Conservation (phyloP, 2,888 invertebrate species). For the Catocala fraxini region DNA sequence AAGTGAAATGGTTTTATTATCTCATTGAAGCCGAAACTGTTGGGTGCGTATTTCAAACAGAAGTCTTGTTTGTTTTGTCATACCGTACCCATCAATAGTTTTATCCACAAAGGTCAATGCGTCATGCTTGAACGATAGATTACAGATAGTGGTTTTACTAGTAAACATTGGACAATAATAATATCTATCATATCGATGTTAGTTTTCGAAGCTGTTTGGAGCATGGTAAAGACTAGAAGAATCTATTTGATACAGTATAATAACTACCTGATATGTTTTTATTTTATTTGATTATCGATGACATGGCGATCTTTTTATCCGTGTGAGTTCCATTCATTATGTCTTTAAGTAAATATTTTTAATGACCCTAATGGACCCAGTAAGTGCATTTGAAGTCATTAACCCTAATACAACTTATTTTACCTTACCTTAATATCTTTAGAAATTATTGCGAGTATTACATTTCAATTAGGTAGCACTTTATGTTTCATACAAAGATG, state of each 20-base stretch:
- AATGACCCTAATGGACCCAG: not conserved
- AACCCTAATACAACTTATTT: conserved; percentile 31
- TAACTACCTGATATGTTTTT: no score
- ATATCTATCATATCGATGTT: not conserved
- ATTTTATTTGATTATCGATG: no score
- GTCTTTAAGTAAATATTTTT: not conserved
- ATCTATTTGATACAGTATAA: no score
- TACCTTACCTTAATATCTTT: conserved; percentile 17
- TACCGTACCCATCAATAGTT: not conserved
- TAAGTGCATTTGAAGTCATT: conserved; percentile 28
- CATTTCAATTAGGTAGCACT: not conserved
- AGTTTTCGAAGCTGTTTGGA: no score
- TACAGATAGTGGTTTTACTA: not conserved
- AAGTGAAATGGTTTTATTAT: no score
- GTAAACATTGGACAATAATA: not conserved
- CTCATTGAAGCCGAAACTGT: no score
- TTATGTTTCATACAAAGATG: not conserved
- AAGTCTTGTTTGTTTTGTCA: not conserved
- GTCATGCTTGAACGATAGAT: not conserved
- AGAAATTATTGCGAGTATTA: conserved; percentile 8
- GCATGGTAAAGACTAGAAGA: no score
- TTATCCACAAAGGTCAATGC: not conserved
- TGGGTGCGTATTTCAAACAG: not conserved
- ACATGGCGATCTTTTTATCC: no score
- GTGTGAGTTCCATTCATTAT: not conserved